Evolutionary conservation across 1,140 invertebrate species (phyloP), one percentile per base, ranked within the genome.

Genomic region (Penaeus indicus): DNA sequence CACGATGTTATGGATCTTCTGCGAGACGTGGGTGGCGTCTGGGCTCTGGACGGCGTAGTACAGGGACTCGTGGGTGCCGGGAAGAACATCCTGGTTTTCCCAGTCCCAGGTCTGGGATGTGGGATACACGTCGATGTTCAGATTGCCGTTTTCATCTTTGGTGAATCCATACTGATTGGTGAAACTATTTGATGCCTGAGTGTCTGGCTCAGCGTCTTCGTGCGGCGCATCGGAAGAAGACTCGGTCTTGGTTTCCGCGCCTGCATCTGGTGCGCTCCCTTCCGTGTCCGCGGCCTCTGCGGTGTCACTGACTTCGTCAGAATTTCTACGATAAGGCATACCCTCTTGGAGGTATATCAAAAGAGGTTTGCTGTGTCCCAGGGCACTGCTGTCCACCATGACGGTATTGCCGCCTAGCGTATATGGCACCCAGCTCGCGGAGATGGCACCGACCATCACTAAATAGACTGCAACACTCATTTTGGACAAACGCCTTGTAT

Each of bases 1-100:
- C 22, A 88, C 82, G 32, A 88, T 88, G 22, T 88, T 83, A 42
- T 88, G 87, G n/a, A 88, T 88, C 62, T 84, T 88, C 72, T 88
- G 54, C 21, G 87, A 88, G 16, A 88, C 87, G 2, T 88, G 81
- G 64, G 11, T 67, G 61, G 77, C 38, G 60, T 88, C 79, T 64
- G 87, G 87, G 10, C 60, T 88, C 21, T 88, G 60, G 27, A 88
- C 87, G 19, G 81, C 54, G 47, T 88, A 88, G 72, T 88, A 88
- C 13, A 84, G 72, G 18, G 87, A 80, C 21, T 8, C 62, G 21
- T 69, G 32, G 7, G 32, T 0, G 0, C 27, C 13, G 21, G 60
- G 63, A 8, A 80, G 86, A 21, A 88, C 10, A 18, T 32, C 25
- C 32, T 88, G 63, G 18, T 78, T 60, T 8, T 84, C n/a, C 32